These are phyloP conservation scores for Diorhabda carinulata DNA, from an alignment of 1,140 invertebrate genomes.

Conservation along the genomic window DNA sequence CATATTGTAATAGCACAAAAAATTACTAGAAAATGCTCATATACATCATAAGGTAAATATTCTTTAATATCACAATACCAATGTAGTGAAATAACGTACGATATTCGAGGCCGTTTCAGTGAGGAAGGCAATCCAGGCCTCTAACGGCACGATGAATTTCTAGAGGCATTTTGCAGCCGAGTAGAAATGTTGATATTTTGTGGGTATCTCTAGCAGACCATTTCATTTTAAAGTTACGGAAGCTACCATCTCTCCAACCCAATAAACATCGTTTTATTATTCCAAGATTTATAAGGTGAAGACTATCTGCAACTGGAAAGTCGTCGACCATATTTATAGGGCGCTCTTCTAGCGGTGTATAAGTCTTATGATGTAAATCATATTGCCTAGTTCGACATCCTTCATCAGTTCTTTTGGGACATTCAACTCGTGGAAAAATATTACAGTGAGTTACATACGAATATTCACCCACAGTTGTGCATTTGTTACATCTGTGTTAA, in stretches of 20 bases:
- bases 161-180: conserved; percentile 25
- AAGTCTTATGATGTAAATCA: conserved; percentile 31
- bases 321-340: conserved; percentile 34
- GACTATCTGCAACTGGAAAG: conserved; percentile 33
- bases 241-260: conserved; percentile 30
- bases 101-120: conserved; percentile 36
- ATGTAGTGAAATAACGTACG: conserved; percentile 30
- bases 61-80: conserved; percentile 31
- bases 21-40: conserved; percentile 27
- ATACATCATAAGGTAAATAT: conserved; percentile 22
- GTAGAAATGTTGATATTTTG: conserved; percentile 17
- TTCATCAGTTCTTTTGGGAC: conserved; percentile 28
- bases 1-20: conserved; percentile 29
- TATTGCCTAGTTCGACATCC: conserved; percentile 31
- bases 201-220: conserved; percentile 19
- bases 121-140: conserved; percentile 25
- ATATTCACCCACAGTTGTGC: conserved; percentile 32
- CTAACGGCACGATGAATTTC: conserved; percentile 34
- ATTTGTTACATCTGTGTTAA: conserved; percentile 33
- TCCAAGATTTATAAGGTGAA: conserved; percentile 36
- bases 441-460: conserved; percentile 31
- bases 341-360: conserved; percentile 26
- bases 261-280: conserved; percentile 33
- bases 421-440: conserved; percentile 29
- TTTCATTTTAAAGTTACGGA: conserved; percentile 24